phyloP scores from a whole-genome alignment of 2,888 invertebrate genomes.

The Marronus borbonicus region DNA sequence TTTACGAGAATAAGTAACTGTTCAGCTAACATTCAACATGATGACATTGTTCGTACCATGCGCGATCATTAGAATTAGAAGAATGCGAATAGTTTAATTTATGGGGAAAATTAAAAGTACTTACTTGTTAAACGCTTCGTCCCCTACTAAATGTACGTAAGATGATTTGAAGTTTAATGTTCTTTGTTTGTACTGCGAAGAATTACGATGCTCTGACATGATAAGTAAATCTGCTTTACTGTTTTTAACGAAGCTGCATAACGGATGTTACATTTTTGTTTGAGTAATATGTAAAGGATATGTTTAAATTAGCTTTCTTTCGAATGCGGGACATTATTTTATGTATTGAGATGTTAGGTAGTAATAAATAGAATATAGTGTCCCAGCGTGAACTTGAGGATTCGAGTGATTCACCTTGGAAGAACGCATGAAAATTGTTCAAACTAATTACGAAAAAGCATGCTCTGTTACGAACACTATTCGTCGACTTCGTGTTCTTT shows the following conservation, averaged over 20 bases:
- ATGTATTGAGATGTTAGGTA: not conserved
- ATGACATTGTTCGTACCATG: slow-evolving; percentile 2
- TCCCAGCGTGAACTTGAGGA: too few species aligned
- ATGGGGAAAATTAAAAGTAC: slow-evolving; percentile 17
- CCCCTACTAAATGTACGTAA: not conserved
- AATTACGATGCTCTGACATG: not conserved
- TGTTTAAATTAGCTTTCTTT: slow-evolving; percentile 1
- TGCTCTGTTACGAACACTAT: too few species aligned
- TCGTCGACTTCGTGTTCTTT: too few species aligned
- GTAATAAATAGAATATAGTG: too few species aligned
- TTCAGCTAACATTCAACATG: slow-evolving; percentile 7
- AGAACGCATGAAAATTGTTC: too few species aligned
- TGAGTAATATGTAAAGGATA: too few species aligned
- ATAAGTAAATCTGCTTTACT: not conserved
- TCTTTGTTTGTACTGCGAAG: not conserved
- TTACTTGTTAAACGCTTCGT: slow-evolving; percentile 1
- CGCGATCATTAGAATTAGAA: slow-evolving; percentile 12
- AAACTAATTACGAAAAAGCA: too few species aligned
- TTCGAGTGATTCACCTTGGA: too few species aligned
- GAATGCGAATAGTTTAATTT: slow-evolving; percentile 20
- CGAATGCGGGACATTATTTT: too few species aligned
- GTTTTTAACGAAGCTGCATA: not conserved
- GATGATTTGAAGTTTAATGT: not conserved
- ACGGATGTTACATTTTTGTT: not conserved
- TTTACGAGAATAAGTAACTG: slow-evolving; percentile 4